Evolutionary conservation across 2,797 vertebrate species (phyloP).

Genomic region (Ctenopoma kingsleyae): DNA sequence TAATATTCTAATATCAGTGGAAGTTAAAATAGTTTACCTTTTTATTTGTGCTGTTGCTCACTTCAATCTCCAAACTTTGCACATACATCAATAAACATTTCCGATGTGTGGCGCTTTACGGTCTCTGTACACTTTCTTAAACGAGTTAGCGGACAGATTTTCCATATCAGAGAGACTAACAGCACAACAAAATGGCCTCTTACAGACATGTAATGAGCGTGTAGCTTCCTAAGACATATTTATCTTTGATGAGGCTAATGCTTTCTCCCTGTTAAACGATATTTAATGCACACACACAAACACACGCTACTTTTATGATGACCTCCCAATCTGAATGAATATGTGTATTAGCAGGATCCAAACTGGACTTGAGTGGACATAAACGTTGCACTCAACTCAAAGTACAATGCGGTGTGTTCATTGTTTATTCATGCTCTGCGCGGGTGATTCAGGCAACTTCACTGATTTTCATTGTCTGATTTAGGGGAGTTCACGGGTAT

Average conservation of each 20-base stretch:
- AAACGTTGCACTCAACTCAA: background rate
- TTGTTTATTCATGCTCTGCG: too few relatives aligned
- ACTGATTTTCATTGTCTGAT: too few relatives aligned
- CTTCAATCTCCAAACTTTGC: constrained; percentile 49
- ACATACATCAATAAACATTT: constrained; percentile 74
- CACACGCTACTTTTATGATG: constrained; percentile 42
- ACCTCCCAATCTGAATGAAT: constrained; percentile 3
- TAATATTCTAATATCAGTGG: constrained; percentile 1
- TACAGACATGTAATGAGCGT: constrained; percentile 48
- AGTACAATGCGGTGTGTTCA: background rate
- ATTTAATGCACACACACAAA: constrained; percentile 49
- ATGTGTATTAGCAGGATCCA: constrained; percentile 51
- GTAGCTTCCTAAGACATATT: constrained; percentile 48
- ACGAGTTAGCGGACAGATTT: constrained; percentile 46
- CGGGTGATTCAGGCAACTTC: too few relatives aligned
- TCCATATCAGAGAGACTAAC: constrained; percentile 34
- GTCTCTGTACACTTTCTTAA: constrained; percentile 57
- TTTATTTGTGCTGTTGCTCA: constrained; percentile 47
- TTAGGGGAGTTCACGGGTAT: too few relatives aligned
- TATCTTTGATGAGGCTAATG: constrained; percentile 67
- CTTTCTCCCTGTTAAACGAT: constrained; percentile 40
- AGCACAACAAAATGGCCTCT: constrained; percentile 28
- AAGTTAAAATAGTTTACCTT: constrained; percentile 42
- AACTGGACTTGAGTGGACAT: constrained; percentile 23
- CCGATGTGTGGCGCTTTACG: constrained; percentile 54